A percentile compares a stretch with the other conserved stretches of the same genome.
Evolutionary conservation across 2,113 vertebrate species (phyloP).

Genomic region (Salvelinus namaycush): DNA sequence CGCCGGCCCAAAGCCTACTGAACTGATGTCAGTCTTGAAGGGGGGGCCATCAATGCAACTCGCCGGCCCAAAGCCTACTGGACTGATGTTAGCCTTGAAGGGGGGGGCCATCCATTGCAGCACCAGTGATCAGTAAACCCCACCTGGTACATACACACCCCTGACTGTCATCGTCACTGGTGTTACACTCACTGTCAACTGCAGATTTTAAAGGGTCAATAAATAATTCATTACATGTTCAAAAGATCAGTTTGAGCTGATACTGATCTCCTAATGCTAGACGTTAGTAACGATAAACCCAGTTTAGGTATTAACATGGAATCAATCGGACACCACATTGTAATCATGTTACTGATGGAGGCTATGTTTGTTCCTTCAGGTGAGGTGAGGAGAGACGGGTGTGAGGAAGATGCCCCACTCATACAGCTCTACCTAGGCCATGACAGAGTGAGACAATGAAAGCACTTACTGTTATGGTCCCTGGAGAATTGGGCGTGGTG

Average conservation of each 20-base stretch:
- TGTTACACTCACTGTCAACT: background rate
- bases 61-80: too few species aligned
- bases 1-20: background rate
- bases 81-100: too few species aligned
- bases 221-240: background rate
- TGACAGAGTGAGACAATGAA: background rate
- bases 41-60: too few species aligned
- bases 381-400: slow-evolving; percentile 32
- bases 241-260: background rate
- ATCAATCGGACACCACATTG: background rate
- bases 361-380: slow-evolving; percentile 49
- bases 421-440: background rate
- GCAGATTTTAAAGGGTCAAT: background rate
- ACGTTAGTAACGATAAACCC: background rate
- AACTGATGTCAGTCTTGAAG: background rate
- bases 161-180: background rate
- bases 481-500: background rate
- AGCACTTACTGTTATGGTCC: background rate
- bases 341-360: background rate
- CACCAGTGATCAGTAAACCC: slow-evolving; percentile 22
- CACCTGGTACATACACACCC: slow-evolving; percentile 17
- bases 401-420: background rate
- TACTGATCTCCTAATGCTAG: background rate
- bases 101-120: background rate
- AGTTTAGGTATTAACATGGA: background rate